Base-by-base conservation (phyloP, 2,888 invertebrate genomes). In the Chironomus riparius region DNA sequence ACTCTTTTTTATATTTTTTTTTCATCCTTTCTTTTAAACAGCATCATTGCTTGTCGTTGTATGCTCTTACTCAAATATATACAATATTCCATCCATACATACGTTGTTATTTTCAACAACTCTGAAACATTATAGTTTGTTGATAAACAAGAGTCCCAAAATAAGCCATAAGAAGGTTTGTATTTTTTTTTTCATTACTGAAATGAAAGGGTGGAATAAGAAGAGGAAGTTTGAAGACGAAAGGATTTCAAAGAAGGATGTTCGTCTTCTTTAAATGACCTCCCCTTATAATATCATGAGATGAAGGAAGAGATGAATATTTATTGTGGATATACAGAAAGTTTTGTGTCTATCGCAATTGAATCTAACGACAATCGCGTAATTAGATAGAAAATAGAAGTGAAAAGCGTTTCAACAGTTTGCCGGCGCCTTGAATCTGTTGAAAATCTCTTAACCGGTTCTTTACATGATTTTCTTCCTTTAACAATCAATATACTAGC, bases 371-470 rank as follows among this genome's bases (percentile, higher is more conserved):
- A 38, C 18, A 56, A 7, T 56, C 18, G n/a, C 18, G 56, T 56
- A 56, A 56, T 56, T 56, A 18, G 50, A 28, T 28, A 28, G 38
- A 38, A 38, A 38, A 38, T 7, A 38, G 38, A 10, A 38, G 38
- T 38, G 56, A 68, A 68, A 68, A 28, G 22, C 61, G 12, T 68
- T 22, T 68, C 13, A 6, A 65, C 13, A 65, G 56, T 56, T 22
- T 24, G 22, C 47, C 15, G 71, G 71, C 71, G 71, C 71, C 71
- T 47, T 47, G 3, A 47, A 47, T 47, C 71, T 13, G 22, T 12
- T 24, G 38, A 70, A 50, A 47, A 47, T 47, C 47, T 50, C 71
- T 21, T 24, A 71, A 71, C 71, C 71, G 71, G 71, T 71, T 71
- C 69, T 70, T 70, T 70, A 47, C 18, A 48, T 68, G 18, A 13